Evolutionary conservation across 2,888 invertebrate genomes (phyloP).

Genomic region (Cactoblastis cactorum): DNA sequence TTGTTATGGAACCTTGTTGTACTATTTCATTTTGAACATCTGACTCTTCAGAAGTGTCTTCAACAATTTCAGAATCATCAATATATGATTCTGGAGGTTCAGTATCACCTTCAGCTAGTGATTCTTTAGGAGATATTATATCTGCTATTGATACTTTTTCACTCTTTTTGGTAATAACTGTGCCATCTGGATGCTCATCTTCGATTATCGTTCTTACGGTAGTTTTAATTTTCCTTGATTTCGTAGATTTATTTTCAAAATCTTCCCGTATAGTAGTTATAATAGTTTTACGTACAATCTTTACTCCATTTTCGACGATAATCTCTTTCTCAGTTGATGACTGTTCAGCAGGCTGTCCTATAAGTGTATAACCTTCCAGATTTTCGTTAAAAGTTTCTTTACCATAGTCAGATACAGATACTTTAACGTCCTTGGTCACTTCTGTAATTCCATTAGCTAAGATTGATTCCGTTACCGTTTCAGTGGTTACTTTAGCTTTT

Average conservation of each 20-base stretch:
- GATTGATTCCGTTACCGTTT: conserved; percentile 55
- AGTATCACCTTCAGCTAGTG: conserved; percentile 30
- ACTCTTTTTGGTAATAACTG: conserved; percentile 60
- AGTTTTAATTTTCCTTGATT: conserved; percentile 58
- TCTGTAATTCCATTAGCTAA: conserved; percentile 57
- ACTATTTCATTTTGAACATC: conserved; percentile 62
- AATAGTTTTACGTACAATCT: conserved; percentile 55
- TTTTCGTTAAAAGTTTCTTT: conserved; percentile 51
- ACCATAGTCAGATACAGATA: conserved; percentile 57
- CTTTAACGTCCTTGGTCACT: conserved; percentile 63
- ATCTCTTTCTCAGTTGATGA: conserved; percentile 40
- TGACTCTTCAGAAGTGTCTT: conserved; percentile 59
- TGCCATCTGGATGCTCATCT: conserved; percentile 66
- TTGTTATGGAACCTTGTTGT: conserved; percentile 47
- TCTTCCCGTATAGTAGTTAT: conserved; percentile 55
- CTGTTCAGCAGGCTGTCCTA: conserved; percentile 48
- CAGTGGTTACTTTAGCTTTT: conserved; percentile 57
- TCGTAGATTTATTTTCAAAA: conserved; percentile 44
- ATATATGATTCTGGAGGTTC: conserved; percentile 42
- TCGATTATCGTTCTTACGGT: conserved; percentile 49
- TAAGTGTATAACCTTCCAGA: conserved; percentile 43
- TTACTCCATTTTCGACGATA: conserved; percentile 46
- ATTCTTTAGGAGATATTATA: conserved; percentile 40
- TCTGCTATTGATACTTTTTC: conserved; percentile 67
- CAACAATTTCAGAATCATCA: conserved; percentile 57